A percentile compares a stretch with the other conserved stretches of the same genome.
Conservation (phyloP, 2,113 vertebrate species). For the Datnioides undecimradiatus region DNA sequence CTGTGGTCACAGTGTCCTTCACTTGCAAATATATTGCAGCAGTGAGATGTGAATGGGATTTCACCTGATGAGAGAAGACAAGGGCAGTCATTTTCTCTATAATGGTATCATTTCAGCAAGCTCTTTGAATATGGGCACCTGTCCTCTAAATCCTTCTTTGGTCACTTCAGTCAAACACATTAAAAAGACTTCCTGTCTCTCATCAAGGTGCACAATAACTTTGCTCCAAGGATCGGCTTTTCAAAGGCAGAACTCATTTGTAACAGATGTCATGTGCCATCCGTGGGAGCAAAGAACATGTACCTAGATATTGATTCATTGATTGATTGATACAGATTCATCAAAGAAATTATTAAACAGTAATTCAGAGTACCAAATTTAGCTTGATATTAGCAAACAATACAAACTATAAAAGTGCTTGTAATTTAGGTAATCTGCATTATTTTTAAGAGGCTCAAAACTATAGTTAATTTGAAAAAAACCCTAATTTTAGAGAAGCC, state of each 20-base stretch:
- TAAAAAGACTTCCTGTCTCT: background rate
- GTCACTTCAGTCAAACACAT: background rate
- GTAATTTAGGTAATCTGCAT: too few relatives aligned
- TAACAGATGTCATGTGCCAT: constrained; percentile 11
- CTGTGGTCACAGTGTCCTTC: constrained; percentile 23
- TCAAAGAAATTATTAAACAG: constrained; percentile 23
- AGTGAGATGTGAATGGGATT: constrained; percentile 8
- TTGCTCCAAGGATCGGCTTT: background rate
- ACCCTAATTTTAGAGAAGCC: constrained; percentile 6
- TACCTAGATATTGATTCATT: constrained; percentile 22
- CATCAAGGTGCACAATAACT: background rate
- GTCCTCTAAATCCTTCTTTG: background rate
- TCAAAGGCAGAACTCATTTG: constrained; percentile 9
- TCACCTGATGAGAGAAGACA: constrained; percentile 1
- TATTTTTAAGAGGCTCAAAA: too few relatives aligned
- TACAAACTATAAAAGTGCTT: background rate
- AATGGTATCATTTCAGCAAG: constrained; percentile 3
- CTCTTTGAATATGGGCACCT: background rate
- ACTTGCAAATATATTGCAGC: constrained; percentile 3
- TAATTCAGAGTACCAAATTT: background rate
- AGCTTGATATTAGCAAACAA: background rate
- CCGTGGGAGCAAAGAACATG: constrained; percentile 4
- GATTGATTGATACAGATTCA: constrained; percentile 12
- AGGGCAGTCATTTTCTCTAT: background rate
- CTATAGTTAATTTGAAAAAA: too few relatives aligned